phyloP scores from a whole-genome alignment of 2,797 vertebrate genomes.

The Holocentrus rufus region DNA sequence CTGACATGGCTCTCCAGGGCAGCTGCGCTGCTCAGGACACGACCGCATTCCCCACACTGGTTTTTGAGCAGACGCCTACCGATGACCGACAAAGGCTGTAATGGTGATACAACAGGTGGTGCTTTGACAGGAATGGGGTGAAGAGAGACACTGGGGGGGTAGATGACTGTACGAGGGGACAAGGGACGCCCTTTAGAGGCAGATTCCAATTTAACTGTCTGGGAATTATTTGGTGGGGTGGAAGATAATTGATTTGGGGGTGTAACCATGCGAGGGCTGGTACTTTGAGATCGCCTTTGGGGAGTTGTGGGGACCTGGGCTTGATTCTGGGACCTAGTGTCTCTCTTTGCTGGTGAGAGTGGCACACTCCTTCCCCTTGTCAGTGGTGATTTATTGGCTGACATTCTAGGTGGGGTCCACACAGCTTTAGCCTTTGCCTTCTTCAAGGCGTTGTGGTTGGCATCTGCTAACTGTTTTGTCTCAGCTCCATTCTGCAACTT shows the following conservation, averaged over 20 bases:
- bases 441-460: neutral
- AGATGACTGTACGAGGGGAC: neutral
- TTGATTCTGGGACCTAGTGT: constrained; percentile 13
- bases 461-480: constrained; percentile 3
- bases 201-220: neutral
- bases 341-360: constrained; percentile 22
- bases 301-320: neutral
- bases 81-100: constrained; percentile 70
- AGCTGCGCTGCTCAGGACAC: constrained; percentile 73
- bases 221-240: neutral
- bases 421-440: constrained; percentile 40
- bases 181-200: neutral
- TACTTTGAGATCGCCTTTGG: neutral
- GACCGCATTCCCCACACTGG: constrained; percentile 80
- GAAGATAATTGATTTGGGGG: neutral
- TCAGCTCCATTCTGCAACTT: constrained; percentile 11
- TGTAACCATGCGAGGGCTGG: neutral
- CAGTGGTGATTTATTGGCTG: constrained; percentile 14
- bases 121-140: constrained; percentile 36
- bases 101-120: constrained; percentile 60
- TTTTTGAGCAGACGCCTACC: constrained; percentile 71
- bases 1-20: constrained; percentile 79
- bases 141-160: constrained; percentile 20
- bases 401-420: constrained; percentile 62
- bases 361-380: neutral